Percentiles rank a stretch among this genome's conserved stretches.
Evolutionary conservation across 2,797 vertebrate genomes (phyloP).

Genomic region (Rhodeus uyekii): DNA sequence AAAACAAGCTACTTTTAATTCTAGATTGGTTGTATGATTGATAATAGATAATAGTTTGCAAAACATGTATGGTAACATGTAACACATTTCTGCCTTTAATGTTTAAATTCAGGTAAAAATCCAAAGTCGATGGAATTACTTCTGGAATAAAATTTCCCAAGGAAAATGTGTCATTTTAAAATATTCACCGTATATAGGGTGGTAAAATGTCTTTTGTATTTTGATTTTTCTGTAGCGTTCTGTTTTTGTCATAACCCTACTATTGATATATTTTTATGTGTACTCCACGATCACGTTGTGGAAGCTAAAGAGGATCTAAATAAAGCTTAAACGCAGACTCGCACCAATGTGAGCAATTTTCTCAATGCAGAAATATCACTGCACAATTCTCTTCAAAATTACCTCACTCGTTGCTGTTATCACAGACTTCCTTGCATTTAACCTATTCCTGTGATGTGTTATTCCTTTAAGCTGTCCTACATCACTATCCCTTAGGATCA

Average conservation of each 20-base stretch:
- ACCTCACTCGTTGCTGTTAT: background rate
- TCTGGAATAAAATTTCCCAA: background rate
- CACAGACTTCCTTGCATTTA: background rate
- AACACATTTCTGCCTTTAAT: too few species aligned
- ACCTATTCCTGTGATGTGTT: background rate
- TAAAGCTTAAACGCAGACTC: background rate
- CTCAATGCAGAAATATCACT: background rate
- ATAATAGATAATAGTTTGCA: too few species aligned
- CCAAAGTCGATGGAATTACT: background rate
- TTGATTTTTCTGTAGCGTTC: background rate
- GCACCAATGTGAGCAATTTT: background rate
- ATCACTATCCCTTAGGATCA: background rate
- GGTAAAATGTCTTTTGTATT: background rate
- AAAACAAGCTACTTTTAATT: background rate
- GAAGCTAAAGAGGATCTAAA: background rate
- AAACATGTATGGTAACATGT: too few species aligned
- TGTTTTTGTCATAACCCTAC: background rate
- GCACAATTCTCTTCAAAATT: background rate
- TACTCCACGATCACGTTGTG: background rate
- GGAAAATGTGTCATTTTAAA: background rate
- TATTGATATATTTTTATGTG: background rate
- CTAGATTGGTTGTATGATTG: too few species aligned
- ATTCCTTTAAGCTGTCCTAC: background rate
- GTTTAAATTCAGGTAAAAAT: background rate
- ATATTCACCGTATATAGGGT: background rate